A percentile compares a stretch with the other conserved stretches of the same genome.
These are phyloP conservation scores for Rhingia campestris DNA, from an alignment of 2,888 invertebrate genomes.

Conservation along the genomic window DNA sequence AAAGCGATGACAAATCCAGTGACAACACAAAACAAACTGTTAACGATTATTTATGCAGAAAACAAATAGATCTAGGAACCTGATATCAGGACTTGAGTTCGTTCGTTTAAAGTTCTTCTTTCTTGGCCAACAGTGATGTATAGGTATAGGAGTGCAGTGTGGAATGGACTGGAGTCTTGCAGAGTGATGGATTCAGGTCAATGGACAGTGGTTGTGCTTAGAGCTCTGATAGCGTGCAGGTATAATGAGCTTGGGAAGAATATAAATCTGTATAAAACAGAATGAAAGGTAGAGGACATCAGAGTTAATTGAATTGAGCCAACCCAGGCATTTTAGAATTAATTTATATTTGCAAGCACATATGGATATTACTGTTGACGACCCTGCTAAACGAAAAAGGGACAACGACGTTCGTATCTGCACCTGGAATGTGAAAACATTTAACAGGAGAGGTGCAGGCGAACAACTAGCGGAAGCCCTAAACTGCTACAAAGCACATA, in stretches of 20 bases:
- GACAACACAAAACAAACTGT: constrained; percentile 55
- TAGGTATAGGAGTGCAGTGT: neutral
- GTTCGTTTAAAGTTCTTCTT: constrained; percentile 33
- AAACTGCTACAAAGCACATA: too few relatives aligned
- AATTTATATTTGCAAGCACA: too few relatives aligned
- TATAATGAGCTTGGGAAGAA: constrained; percentile 10
- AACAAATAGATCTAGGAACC: constrained; percentile 62
- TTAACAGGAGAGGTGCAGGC: too few relatives aligned
- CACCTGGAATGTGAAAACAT: too few relatives aligned
- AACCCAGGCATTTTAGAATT: too few relatives aligned
- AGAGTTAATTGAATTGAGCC: too few relatives aligned
- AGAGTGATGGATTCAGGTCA: constrained; percentile 49
- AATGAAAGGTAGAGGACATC: too few relatives aligned
- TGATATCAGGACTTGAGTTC: constrained; percentile 52
- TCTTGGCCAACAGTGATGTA: constrained; percentile 29
- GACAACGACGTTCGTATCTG: too few relatives aligned
- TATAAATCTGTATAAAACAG: too few relatives aligned
- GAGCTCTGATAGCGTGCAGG: neutral
- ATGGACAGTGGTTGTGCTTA: constrained; percentile 7
- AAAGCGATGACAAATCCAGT: constrained; percentile 61
- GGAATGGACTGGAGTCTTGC: neutral
- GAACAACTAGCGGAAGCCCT: too few relatives aligned
- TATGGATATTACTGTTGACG: too few relatives aligned
- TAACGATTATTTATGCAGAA: constrained; percentile 60
- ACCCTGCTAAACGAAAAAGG: too few relatives aligned